A percentile compares a stretch with the other conserved stretches of the same genome.
Evolutionary conservation across 2,888 invertebrate species (phyloP).

Genomic region (Lysandra bellargus): DNA sequence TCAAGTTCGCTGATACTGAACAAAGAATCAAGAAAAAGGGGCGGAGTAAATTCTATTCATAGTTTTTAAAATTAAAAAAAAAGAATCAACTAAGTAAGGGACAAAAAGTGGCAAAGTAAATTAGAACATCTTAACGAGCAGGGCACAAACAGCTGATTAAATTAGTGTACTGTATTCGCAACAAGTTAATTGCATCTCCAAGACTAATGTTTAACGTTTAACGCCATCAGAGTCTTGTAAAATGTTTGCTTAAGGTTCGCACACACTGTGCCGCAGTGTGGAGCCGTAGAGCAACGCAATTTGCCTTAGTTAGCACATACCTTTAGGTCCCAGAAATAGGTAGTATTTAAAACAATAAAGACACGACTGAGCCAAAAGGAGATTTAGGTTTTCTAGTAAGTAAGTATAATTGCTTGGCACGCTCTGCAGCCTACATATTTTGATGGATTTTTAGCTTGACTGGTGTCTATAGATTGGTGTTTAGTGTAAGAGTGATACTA

Average conservation of each 20-base stretch:
- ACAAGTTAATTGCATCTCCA: slow-evolving; percentile 27
- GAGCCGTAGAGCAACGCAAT: too few relatives aligned
- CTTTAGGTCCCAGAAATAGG: too few relatives aligned
- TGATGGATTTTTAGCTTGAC: too few relatives aligned
- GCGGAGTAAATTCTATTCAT: background rate
- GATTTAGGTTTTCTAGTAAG: too few relatives aligned
- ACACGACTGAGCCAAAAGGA: too few relatives aligned
- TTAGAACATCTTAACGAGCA: slow-evolving; percentile 25
- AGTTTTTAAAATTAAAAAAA: background rate
- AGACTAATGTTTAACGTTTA: slow-evolving; percentile 1
- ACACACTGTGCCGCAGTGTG: background rate
- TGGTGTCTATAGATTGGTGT: too few relatives aligned
- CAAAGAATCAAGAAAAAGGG: background rate
- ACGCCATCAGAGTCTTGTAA: background rate
- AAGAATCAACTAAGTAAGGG: background rate
- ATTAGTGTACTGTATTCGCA: slow-evolving; percentile 20
- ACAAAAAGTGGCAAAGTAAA: background rate
- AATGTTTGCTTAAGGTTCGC: background rate
- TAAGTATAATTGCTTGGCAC: too few relatives aligned
- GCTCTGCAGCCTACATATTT: too few relatives aligned
- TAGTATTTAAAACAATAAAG: too few relatives aligned
- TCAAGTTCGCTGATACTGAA: background rate
- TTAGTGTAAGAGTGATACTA: too few relatives aligned
- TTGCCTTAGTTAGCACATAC: too few relatives aligned
- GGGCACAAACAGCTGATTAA: slow-evolving; percentile 24